Conservation (phyloP, 1,140 invertebrate genomes). For the Calosoma granatense region DNA sequence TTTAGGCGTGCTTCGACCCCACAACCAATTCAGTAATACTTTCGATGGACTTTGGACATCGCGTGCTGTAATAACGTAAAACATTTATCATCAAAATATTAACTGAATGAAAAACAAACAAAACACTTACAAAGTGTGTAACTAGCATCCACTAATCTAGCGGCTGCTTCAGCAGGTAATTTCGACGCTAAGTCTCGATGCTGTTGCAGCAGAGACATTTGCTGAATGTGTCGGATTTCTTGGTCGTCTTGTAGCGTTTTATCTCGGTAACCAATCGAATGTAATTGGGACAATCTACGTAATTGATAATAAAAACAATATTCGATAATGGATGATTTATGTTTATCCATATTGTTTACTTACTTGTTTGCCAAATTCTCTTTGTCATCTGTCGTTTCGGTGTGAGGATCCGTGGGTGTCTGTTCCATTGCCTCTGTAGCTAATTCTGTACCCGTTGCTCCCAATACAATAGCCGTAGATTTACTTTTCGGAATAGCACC, state of each 20-base stretch:
- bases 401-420: constrained; percentile 9
- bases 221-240: constrained; percentile 55
- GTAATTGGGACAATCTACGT: constrained; percentile 58
- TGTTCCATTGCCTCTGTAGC: constrained; percentile 22
- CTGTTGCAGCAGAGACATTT: constrained; percentile 56
- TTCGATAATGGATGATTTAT: not conserved
- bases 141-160: constrained; percentile 55
- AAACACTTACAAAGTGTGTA: constrained; percentile 55
- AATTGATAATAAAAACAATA: constrained; percentile 10
- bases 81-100: constrained; percentile 9
- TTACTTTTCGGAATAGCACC: constrained; percentile 16
- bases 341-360: not conserved
- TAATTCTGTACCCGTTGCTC: constrained; percentile 22
- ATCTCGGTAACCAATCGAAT: constrained; percentile 59
- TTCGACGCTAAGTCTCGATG: constrained; percentile 53
- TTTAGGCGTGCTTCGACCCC: constrained; percentile 43
- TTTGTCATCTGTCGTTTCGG: constrained; percentile 22
- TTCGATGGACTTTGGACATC: constrained; percentile 65
- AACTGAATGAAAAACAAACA: constrained; percentile 13
- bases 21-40: constrained; percentile 65
- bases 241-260: constrained; percentile 62
- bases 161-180: constrained; percentile 53
- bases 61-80: constrained; percentile 47
- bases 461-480: constrained; percentile 19
- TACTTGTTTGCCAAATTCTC: constrained; percentile 21